Evolutionary conservation across 1,140 invertebrate genomes (phyloP).

Genomic region (Drosophila orena): DNA sequence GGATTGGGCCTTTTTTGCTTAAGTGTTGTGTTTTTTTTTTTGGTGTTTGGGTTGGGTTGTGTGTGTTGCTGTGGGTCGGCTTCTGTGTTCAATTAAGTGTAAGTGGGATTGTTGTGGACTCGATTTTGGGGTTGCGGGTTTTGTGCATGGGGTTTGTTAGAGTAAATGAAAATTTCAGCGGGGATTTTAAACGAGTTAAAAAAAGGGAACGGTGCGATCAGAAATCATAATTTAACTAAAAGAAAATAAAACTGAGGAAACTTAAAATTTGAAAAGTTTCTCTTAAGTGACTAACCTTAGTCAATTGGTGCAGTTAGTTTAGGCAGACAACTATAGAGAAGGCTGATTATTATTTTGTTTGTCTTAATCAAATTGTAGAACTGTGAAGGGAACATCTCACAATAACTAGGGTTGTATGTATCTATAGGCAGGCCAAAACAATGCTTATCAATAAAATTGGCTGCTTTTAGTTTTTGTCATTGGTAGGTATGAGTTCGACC

Average conservation of each 20-base stretch:
- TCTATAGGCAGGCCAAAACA: slow-evolving; percentile 47
- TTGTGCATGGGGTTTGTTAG: slow-evolving; percentile 65
- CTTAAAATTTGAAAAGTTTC: slow-evolving; percentile 22
- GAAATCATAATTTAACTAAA: slow-evolving; percentile 43
- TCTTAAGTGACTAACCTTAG: slow-evolving; percentile 19
- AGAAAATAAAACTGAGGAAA: slow-evolving; percentile 28
- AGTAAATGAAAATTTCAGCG: slow-evolving; percentile 41
- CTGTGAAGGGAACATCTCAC: slow-evolving; percentile 85
- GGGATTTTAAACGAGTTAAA: slow-evolving; percentile 42
- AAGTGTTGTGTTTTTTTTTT: slow-evolving; percentile 41
- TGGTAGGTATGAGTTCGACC: slow-evolving; percentile 54
- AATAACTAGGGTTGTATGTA: slow-evolving; percentile 64
- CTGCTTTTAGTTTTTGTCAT: slow-evolving; percentile 36
- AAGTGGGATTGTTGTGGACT: slow-evolving; percentile 66
- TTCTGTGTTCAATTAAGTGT: slow-evolving; percentile 55
- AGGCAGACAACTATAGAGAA: slow-evolving; percentile 34
- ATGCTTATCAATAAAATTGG: slow-evolving; percentile 26
- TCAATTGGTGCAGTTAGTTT: slow-evolving; percentile 65
- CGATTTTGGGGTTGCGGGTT: slow-evolving; percentile 43
- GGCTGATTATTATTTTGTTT: slow-evolving; percentile 18
- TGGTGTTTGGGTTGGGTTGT: slow-evolving; percentile 38
- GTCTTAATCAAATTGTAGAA: slow-evolving; percentile 77
- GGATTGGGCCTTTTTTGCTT: slow-evolving; percentile 38
- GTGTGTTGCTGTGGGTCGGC: slow-evolving; percentile 36
- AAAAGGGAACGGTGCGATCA: slow-evolving; percentile 28